These are phyloP conservation scores for Elymnias hypermnestra DNA, from an alignment of 1,140 invertebrate genomes.

Conservation along the genomic window DNA sequence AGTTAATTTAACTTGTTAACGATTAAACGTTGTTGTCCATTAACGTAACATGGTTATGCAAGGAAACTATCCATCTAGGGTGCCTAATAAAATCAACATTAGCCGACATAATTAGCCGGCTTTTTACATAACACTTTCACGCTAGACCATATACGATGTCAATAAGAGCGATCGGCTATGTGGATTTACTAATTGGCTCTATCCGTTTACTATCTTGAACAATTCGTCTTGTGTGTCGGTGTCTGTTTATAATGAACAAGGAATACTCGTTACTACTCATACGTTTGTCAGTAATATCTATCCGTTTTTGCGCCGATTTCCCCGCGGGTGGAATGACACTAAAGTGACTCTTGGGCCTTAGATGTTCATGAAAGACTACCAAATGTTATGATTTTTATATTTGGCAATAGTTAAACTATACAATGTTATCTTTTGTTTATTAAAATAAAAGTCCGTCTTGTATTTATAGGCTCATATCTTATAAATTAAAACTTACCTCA, in stretches of 20 bases:
- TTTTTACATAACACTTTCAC: slow-evolving; percentile 34
- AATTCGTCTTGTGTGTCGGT: slow-evolving; percentile 8
- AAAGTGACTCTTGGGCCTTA: too few relatives aligned
- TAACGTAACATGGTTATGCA: neutral
- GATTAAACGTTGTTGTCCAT: neutral
- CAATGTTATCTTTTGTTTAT: too few relatives aligned
- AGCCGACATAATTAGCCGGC: slow-evolving; percentile 16
- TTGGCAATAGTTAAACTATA: too few relatives aligned
- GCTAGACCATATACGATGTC: slow-evolving; percentile 19
- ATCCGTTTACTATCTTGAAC: slow-evolving; percentile 19
- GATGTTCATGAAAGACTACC: too few relatives aligned
- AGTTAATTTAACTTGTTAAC: too few relatives aligned
- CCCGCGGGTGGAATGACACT: too few relatives aligned
- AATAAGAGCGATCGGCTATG: slow-evolving; percentile 22
- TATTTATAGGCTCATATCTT: too few relatives aligned
- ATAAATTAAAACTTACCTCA: too few relatives aligned
- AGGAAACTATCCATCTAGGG: slow-evolving; percentile 17
- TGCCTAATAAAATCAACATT: slow-evolving; percentile 22
- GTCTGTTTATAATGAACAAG: slow-evolving; percentile 10
- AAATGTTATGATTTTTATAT: too few relatives aligned
- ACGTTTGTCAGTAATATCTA: slow-evolving; percentile 3
- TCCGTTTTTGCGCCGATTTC: too few relatives aligned
- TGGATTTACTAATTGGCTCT: slow-evolving; percentile 29
- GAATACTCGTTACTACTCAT: slow-evolving; percentile 3
- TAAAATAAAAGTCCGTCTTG: too few relatives aligned